Base-by-base conservation (phyloP, 2,113 vertebrate genomes). In the Phoenicopterus ruber region DNA sequence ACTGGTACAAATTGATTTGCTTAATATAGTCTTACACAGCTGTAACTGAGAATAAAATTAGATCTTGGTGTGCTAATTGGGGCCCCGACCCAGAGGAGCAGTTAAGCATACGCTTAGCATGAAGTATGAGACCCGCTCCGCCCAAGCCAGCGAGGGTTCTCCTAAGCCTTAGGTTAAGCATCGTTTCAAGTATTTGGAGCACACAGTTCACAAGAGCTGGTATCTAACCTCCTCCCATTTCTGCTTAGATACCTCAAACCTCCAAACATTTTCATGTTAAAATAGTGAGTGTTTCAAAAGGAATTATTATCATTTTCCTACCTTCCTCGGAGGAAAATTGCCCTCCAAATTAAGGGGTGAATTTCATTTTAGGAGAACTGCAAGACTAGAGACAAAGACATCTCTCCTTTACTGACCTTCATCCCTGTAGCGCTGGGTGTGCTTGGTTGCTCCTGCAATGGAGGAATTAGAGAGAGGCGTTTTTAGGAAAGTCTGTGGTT, bases 401-500 rank as follows among this genome's bases (percentile, higher is more conserved):
- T 46, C 26, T 96, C 66, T 88, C 62, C 50, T 83, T 74, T 83
- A 44, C 29, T 80, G 74, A 79, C 55, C 62, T 77, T 79, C 69
- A 83, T 52, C 66, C 40, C 34, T 6, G 11, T 10, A 67, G 61
- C 29, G 49, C 85, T 81, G 69, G 31, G 15, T 57, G 47, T 72
- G 65, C 58, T 86, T 31, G 40, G 47, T 52, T 83, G 82, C 81
- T 86, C 31, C 59, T 82, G 74, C 76, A 70, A 62, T 67, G 32
- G 62, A 81, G 82, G 91, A 94, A 66, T 87, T 83, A 73, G 57
- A 90, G 55, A 52, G 54, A 77, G 55, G 55, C 91, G 67, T 96
- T 96, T 96, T 70, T 90, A 93, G 96, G 46, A 76, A 89, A 94
- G 25, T 24, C 91, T 73, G 59, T 96, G 93, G 93, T 95, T 97